Evolutionary conservation across 2,113 vertebrate species (phyloP).

Genomic region (Rynchops niger): DNA sequence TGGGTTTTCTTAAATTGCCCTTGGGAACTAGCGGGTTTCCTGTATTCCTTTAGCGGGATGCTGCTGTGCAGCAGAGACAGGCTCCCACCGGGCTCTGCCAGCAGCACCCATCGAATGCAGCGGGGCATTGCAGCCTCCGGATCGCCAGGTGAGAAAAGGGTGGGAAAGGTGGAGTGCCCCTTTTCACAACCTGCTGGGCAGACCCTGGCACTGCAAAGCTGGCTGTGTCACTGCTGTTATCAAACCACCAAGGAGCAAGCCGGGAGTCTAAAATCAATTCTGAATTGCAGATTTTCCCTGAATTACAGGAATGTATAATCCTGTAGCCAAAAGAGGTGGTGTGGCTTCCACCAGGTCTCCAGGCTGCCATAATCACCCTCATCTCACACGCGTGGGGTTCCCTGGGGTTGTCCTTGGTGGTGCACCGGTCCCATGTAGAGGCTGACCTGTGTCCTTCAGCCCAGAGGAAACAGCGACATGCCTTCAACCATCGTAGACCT

Average conservation of each 20-base stretch:
- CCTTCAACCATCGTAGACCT: not conserved
- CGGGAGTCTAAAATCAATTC: not conserved
- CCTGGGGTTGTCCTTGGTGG: not conserved
- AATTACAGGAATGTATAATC: not conserved
- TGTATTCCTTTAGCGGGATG: rapidly evolving
- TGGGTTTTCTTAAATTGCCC: not conserved
- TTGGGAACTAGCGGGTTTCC: not conserved
- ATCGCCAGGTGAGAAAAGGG: not conserved
- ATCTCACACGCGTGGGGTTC: not conserved
- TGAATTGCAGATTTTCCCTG: not conserved
- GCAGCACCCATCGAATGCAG: not conserved
- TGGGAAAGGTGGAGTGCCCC: not conserved
- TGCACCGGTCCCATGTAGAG: rapidly evolving
- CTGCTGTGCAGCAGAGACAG: not conserved
- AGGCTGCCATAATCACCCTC: not conserved
- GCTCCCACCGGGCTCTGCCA: not conserved
- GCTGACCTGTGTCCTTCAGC: not conserved
- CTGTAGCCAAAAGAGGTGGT: not conserved
- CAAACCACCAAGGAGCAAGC: not conserved
- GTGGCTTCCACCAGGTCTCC: not conserved
- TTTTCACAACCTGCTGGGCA: not conserved
- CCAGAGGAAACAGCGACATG: not conserved
- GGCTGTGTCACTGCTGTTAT: not conserved
- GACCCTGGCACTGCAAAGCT: not conserved
- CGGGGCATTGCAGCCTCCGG: not conserved